Evolutionary conservation across 2,113 vertebrate species (phyloP).

Genomic region (Neogobius melanostomus): DNA sequence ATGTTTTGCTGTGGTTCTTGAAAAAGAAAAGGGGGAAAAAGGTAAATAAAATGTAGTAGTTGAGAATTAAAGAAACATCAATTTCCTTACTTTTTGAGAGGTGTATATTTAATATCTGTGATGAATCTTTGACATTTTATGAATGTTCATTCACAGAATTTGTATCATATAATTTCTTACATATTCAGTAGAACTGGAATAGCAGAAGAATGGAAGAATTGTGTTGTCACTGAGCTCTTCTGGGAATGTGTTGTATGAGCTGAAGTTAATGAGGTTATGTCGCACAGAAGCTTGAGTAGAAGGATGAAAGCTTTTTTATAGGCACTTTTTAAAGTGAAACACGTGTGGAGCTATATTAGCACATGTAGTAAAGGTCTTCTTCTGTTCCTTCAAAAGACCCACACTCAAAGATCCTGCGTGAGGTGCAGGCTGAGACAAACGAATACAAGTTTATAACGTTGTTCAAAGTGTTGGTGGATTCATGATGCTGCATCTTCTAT

Average conservation of each 20-base stretch:
- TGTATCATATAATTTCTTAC: too few species aligned
- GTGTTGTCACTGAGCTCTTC: background rate
- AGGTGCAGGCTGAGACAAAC: background rate
- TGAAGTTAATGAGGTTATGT: slow-evolving; percentile 21
- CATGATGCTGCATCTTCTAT: background rate
- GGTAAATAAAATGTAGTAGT: too few species aligned
- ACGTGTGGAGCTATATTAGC: slow-evolving; percentile 32
- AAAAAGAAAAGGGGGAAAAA: too few species aligned
- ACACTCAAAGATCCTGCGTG: slow-evolving; percentile 13
- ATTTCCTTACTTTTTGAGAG: too few species aligned
- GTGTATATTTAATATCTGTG: too few species aligned
- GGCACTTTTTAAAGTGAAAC: slow-evolving; percentile 59
- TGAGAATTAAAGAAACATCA: too few species aligned
- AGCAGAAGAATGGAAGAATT: background rate
- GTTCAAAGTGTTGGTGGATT: background rate
- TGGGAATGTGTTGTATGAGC: slow-evolving; percentile 1
- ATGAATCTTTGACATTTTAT: too few species aligned
- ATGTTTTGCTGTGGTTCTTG: too few species aligned
- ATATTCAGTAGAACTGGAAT: background rate
- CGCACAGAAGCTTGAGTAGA: slow-evolving; percentile 22
- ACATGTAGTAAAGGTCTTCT: slow-evolving; percentile 16
- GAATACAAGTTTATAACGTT: slow-evolving; percentile 1
- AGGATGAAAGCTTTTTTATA: slow-evolving; percentile 56
- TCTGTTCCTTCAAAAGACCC: slow-evolving; percentile 43
- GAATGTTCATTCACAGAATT: too few species aligned